Base-by-base conservation (phyloP, 2,888 invertebrate species). In the Pristionchus maxplancki region DNA sequence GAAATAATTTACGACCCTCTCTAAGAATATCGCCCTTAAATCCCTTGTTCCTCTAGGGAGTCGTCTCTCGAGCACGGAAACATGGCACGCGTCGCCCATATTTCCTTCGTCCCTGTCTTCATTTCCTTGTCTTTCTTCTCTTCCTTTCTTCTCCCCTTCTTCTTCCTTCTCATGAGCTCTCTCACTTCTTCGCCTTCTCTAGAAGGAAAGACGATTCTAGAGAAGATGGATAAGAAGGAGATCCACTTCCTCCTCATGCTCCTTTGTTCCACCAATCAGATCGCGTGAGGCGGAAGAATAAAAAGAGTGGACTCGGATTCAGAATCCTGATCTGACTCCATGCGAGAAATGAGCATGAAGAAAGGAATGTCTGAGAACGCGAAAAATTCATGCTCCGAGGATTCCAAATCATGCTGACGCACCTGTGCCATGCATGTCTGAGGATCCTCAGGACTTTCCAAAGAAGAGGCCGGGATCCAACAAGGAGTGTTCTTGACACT, bases 61-160 rank as follows among this genome's bases (percentile, higher is more conserved):
- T 31, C 15, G 64, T 31, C 58, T n/a, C n/a, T 17, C 31, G 31
- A 64, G 31, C 15, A 34, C 64, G 31, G 34, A 64, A 64, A 58
- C 58, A n/a, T 58, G 58, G 8, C 58, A 24, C n/a, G n/a, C n/a
- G 20, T 58, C n/a, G 31, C 31, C 15, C 64, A 64, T 34, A 31
- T 64, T 64, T 64, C 40, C 78, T 40, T 40, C 71, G 11, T 5
- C 17, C 9, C n/a, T 15, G 24, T 44, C 11, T 78, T 40, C 71
- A 34, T 71, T 37, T 71, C 71, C 71, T 37, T 71, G 34, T 71
- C 71, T n/a, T n/a, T n/a, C n/a, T n/a, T n/a, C 17, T 71, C 71
- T 37, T 15, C 37, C 34, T 71, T 37, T 37, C 71, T 15, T 37
- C 37, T 37, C 6, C 34, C 20, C 71, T 31, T 37, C n/a, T n/a